These are phyloP conservation scores for Dallia pectoralis DNA, from an alignment of 2,797 vertebrate genomes.

Conservation along the genomic window DNA sequence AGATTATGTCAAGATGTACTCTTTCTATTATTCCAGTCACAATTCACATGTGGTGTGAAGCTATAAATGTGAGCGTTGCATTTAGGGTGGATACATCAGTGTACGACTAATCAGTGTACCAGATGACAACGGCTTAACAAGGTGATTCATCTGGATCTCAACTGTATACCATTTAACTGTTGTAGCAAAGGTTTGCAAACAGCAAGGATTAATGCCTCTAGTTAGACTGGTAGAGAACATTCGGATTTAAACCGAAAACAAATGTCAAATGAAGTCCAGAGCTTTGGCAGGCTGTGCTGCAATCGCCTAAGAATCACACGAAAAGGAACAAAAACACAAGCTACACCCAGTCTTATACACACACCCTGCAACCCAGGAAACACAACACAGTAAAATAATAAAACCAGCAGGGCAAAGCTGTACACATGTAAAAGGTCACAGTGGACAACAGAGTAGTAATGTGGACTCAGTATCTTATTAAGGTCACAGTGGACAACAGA, in stretches of 20 bases:
- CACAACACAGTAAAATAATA: constrained; percentile 64
- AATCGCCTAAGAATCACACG: constrained; percentile 39
- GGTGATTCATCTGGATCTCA: not conserved
- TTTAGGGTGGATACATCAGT: not conserved
- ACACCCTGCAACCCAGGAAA: constrained; percentile 60
- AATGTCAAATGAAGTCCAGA: constrained; percentile 58
- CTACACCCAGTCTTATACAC: constrained; percentile 26
- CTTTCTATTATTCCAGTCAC: constrained; percentile 59
- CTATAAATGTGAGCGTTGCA: not conserved
- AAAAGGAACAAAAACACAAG: constrained; percentile 35
- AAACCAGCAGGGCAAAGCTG: constrained; percentile 32
- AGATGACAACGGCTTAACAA: not conserved
- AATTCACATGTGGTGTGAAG: constrained; percentile 27
- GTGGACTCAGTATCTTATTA: not conserved
- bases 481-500: not conserved
- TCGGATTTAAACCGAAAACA: constrained; percentile 23
- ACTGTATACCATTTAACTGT: not conserved
- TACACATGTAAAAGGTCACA: constrained; percentile 26
- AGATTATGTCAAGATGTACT: constrained; percentile 21
- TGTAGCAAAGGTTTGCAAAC: not conserved
- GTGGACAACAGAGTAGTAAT: not conserved
- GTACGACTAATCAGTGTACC: constrained; percentile 22
- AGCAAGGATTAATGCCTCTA: constrained; percentile 21
- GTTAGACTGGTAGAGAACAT: constrained; percentile 30
- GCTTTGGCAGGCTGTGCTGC: constrained; percentile 44